These are phyloP conservation scores for Balanococcus diminutus DNA, from an alignment of 2,888 invertebrate species.

Conservation along the genomic window DNA sequence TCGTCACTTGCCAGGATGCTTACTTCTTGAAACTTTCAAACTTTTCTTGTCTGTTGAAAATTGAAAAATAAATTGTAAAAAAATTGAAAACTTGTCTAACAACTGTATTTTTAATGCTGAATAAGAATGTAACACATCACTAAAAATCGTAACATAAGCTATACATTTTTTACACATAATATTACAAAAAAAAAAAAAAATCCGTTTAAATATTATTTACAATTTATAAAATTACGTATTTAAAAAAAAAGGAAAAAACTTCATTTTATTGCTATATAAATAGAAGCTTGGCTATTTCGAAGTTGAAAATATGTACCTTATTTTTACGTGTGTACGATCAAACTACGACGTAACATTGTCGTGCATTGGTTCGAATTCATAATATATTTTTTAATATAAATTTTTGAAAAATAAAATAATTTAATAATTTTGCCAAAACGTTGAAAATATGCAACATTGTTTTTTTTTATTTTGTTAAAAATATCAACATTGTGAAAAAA, in stretches of 20 bases:
- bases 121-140: slow-evolving; percentile 54
- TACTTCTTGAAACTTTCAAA: not conserved
- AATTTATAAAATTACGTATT: slow-evolving; percentile 25
- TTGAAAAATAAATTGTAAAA: slow-evolving; percentile 18
- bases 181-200: slow-evolving; percentile 43
- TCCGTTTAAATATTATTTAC: slow-evolving; percentile 35
- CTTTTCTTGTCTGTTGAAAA: not conserved
- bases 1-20: no score
- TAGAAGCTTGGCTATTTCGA: slow-evolving; percentile 27
- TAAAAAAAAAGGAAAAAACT: not conserved
- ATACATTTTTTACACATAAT: slow-evolving; percentile 49
- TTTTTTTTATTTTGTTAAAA: not conserved
- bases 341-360: not conserved
- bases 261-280: slow-evolving; percentile 20
- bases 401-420: no score
- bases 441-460: not conserved
- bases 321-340: not conserved
- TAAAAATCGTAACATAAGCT: slow-evolving; percentile 52
- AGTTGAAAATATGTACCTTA: not conserved
- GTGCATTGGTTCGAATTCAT: not conserved
- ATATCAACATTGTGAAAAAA: not conserved
- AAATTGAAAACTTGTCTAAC: slow-evolving; percentile 48
- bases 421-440: not conserved
- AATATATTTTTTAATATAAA: no score
- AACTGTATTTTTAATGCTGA: slow-evolving; percentile 53